Evolutionary conservation across 2,888 invertebrate species (phyloP).

Genomic region (Perizoma flavofasciatum): DNA sequence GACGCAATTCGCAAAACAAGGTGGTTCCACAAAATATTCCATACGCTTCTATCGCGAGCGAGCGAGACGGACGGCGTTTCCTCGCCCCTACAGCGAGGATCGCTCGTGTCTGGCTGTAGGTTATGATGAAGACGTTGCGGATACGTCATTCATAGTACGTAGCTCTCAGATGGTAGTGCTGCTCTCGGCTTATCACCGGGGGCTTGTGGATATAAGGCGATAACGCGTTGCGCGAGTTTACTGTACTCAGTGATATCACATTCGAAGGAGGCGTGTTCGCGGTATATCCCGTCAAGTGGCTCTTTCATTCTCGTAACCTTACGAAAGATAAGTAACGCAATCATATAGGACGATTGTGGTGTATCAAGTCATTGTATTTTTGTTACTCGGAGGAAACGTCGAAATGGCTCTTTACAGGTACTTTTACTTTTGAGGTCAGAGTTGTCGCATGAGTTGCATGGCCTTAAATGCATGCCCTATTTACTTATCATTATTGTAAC

Average conservation of each 20-base stretch:
- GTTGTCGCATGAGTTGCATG: slow-evolving; percentile 33
- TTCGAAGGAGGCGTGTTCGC: slow-evolving; percentile 73
- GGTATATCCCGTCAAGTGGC: slow-evolving; percentile 52
- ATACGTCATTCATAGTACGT: slow-evolving; percentile 83
- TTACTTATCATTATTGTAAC: slow-evolving; percentile 1
- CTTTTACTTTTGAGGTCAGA: slow-evolving; percentile 35
- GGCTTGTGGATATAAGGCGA: slow-evolving; percentile 78
- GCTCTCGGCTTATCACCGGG: slow-evolving; percentile 68
- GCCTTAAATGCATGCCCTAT: slow-evolving; percentile 19
- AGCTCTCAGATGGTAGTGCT: slow-evolving; percentile 80
- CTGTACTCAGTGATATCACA: slow-evolving; percentile 75
- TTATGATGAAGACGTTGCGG: slow-evolving; percentile 64
- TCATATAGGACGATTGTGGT: slow-evolving; percentile 45
- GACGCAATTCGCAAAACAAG: slow-evolving; percentile 80
- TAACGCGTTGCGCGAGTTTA: slow-evolving; percentile 61
- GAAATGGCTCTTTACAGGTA: slow-evolving; percentile 77
- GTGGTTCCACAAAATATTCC: slow-evolving; percentile 80
- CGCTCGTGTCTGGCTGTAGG: slow-evolving; percentile 68
- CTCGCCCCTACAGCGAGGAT: slow-evolving; percentile 60
- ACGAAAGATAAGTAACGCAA: slow-evolving; percentile 49
- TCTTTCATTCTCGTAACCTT: slow-evolving; percentile 56
- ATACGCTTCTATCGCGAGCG: slow-evolving; percentile 75
- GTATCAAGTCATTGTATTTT: slow-evolving; percentile 46
- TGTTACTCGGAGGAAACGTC: slow-evolving; percentile 53
- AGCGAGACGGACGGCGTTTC: slow-evolving; percentile 67